Evolutionary conservation across 2,113 vertebrate genomes (phyloP), one percentile per base, ranked within the genome.

Genomic region (Axis porcinus): DNA sequence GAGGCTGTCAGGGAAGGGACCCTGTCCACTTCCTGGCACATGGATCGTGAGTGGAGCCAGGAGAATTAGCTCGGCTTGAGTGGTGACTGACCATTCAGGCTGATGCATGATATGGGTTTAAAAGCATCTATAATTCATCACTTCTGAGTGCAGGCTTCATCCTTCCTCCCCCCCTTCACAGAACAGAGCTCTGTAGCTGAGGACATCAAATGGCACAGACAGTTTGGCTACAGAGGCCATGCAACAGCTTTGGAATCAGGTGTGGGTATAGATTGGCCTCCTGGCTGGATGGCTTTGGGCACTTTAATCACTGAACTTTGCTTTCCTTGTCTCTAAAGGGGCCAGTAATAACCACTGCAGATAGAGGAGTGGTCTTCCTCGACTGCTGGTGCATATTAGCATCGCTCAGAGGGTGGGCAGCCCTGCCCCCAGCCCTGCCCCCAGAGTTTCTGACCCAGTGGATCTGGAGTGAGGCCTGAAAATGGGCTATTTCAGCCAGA

Each of bases 111-210:
- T 94, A 52, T 70, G 33, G 55, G n/a, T 92, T 92, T 97, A 60
- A 94, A 95, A 94, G 85, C 96, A 89, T 97, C 86, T 96, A 62
- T 97, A 97, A 94, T 97, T 91, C 86, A 95, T 97, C 86, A 84
- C 89, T 86, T 94, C 25, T 95, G 52, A 97, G 95, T 89, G 47
- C 78, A 88, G 82, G 28, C 64, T 60, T 74, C 30, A 40, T 45
- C 60, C 27, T 83, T 62, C 30, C 23, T 83, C 62, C 45, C 45
- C 10, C 2, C 8, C 17, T 2, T 74, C 45, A 36, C 30, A n/a
- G 45, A 33, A n/a, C 6, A 7, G 87, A 57, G 78, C 33, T 83
- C 47, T 2, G 47, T 25, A 57, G 43, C 82, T 62, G 76, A 94
- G 93, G 91, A 50, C 86, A 82, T 84, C 95, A 64, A 82, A 60